Conservation (phyloP, 2,113 vertebrate genomes). For the Notarius lentiginosus region DNA sequence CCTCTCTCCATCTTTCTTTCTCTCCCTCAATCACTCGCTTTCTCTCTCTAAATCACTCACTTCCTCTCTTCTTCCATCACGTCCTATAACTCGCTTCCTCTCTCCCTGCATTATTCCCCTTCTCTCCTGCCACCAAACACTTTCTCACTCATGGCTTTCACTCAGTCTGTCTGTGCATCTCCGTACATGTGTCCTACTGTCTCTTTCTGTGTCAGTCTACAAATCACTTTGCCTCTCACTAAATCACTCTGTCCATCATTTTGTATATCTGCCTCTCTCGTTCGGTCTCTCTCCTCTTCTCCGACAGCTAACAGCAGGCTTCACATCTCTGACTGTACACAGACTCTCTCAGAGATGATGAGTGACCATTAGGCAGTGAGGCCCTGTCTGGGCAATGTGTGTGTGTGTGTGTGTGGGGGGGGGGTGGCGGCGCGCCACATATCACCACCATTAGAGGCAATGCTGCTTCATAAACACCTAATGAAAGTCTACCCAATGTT, state of each 20-base stretch:
- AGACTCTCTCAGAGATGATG: slow-evolving; percentile 24
- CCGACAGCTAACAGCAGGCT: slow-evolving; percentile 16
- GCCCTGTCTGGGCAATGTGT: slow-evolving; percentile 1
- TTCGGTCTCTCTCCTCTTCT: background rate
- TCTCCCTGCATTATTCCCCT: background rate
- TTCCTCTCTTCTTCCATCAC: background rate
- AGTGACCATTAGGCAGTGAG: slow-evolving; percentile 34
- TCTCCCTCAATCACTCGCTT: background rate
- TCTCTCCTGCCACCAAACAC: background rate
- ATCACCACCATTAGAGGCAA: background rate
- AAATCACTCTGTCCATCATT: background rate
- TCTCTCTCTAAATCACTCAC: background rate
- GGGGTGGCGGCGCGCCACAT: background rate
- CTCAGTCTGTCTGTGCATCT: background rate
- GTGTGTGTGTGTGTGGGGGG: background rate
- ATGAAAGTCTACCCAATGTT: background rate
- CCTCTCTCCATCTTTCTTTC: background rate
- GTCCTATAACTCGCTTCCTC: too few relatives aligned
- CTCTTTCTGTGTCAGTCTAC: background rate
- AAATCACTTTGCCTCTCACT: background rate
- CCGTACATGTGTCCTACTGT: background rate
- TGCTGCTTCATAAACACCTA: background rate
- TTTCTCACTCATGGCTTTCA: background rate
- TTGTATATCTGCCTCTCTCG: background rate
- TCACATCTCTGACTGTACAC: slow-evolving; percentile 12